A percentile compares a stretch with the other conserved stretches of the same genome.
Conservation (phyloP, 2,888 invertebrate genomes). For the Eledone cirrhosa region DNA sequence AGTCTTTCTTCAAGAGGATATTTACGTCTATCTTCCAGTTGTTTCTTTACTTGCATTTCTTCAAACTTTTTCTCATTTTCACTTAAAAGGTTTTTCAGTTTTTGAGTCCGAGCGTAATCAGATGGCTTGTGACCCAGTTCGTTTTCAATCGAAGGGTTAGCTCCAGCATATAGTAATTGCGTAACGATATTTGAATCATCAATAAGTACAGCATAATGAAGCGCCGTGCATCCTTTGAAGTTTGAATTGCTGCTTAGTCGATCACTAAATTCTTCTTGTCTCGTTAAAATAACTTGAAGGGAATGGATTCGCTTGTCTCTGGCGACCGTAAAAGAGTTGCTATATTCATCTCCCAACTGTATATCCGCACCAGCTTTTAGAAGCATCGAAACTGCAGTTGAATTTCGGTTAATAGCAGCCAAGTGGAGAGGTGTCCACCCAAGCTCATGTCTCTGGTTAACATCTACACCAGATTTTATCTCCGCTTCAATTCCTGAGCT, state of each 20-base stretch:
- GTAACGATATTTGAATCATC: conserved; percentile 75
- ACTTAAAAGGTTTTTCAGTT: not conserved
- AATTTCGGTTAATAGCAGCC: conserved; percentile 81
- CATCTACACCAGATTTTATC: conserved; percentile 57
- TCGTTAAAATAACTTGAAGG: conserved; percentile 70
- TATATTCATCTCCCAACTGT: conserved; percentile 80
- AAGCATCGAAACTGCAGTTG: conserved; percentile 62
- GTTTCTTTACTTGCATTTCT: conserved; percentile 72
- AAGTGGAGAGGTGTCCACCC: conserved; percentile 90
- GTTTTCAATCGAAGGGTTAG: conserved; percentile 74
- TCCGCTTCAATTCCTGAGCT: conserved; percentile 36
- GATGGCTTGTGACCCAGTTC: conserved; percentile 80
- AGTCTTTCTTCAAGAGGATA: conserved; percentile 86
- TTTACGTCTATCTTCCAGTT: conserved; percentile 81
- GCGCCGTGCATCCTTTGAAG: conserved; percentile 85
- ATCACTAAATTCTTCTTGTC: conserved; percentile 85
- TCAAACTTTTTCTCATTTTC: conserved; percentile 26
- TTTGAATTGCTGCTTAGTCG: conserved; percentile 74
- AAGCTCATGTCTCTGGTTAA: conserved; percentile 78
- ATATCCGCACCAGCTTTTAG: conserved; percentile 80
- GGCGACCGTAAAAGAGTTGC: conserved; percentile 76
- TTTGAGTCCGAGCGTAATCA: conserved; percentile 74
- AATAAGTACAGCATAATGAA: conserved; percentile 86
- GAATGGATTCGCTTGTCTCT: conserved; percentile 76
- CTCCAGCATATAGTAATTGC: conserved; percentile 75